These are phyloP conservation scores for Phengaris alcon DNA, from an alignment of 2,888 invertebrate species.

Conservation along the genomic window DNA sequence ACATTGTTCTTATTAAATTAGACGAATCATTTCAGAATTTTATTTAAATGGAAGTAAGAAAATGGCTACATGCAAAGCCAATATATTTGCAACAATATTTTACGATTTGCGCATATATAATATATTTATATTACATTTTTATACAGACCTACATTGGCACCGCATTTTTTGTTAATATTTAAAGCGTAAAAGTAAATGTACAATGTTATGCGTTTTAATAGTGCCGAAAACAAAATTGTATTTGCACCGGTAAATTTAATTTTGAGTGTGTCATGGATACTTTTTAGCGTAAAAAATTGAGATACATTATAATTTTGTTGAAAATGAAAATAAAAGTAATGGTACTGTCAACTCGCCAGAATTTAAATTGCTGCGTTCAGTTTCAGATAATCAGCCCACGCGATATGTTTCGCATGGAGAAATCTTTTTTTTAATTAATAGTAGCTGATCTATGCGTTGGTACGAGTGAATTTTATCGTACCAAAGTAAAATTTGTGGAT, in stretches of 20 bases:
- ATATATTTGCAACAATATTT: too few relatives aligned
- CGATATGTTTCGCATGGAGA: neutral
- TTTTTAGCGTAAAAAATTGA: constrained; percentile 9
- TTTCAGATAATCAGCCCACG: constrained; percentile 20
- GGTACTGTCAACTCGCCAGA: constrained; percentile 23
- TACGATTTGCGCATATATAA: too few relatives aligned
- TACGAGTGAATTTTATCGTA: neutral
- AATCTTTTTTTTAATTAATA: neutral
- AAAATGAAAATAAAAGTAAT: constrained; percentile 28
- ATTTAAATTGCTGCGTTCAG: constrained; percentile 23
- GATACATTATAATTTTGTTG: neutral
- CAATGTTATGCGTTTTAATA: neutral
- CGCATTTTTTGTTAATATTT: neutral
- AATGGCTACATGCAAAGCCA: neutral
- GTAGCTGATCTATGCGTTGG: neutral
- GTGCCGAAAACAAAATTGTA: constrained; percentile 13
- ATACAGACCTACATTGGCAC: neutral
- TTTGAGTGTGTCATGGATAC: constrained; percentile 21
- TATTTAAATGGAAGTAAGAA: neutral
- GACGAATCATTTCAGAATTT: neutral
- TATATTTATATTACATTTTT: neutral
- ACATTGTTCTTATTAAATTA: neutral
- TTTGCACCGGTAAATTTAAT: constrained; percentile 4
- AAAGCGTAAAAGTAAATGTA: neutral
- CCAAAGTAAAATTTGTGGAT: neutral